Conservation (phyloP, 2,113 vertebrate species). For the Chaetodon trifascialis region DNA sequence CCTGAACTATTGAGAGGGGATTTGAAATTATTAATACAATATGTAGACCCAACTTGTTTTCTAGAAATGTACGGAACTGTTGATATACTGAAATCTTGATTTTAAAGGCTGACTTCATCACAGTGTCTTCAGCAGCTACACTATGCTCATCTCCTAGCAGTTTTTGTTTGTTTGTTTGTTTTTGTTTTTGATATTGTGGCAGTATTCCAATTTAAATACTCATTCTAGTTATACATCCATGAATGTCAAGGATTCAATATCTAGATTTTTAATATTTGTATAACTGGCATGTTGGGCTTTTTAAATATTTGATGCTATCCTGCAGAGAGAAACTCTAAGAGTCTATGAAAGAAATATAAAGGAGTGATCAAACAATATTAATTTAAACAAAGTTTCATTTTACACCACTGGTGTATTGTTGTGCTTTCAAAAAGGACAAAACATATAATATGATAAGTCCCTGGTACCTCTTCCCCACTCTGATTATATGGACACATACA, state of each 20-base stretch:
- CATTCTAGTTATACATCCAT: neutral
- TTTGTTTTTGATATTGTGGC: neutral
- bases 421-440: neutral
- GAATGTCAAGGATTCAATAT: neutral
- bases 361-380: neutral
- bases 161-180: too few species aligned
- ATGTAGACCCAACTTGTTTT: conserved; percentile 23
- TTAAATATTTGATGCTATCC: neutral
- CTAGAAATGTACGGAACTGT: conserved; percentile 26
- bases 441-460: neutral
- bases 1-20: neutral
- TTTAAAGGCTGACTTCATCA: neutral
- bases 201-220: conserved; percentile 2
- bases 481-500: neutral
- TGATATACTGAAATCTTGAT: conserved; percentile 9
- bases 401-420: neutral
- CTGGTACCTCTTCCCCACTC: neutral
- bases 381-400: too few species aligned
- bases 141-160: neutral
- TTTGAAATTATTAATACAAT: neutral
- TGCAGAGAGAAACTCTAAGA: too few species aligned
- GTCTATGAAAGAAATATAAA: neutral
- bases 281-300: too few species aligned
- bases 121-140: neutral
- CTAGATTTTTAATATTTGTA: too few species aligned